A percentile compares a stretch with the other conserved stretches of the same genome.
Conservation (phyloP, 92 coral and sea anemone genomes). For the Porites rus region DNA sequence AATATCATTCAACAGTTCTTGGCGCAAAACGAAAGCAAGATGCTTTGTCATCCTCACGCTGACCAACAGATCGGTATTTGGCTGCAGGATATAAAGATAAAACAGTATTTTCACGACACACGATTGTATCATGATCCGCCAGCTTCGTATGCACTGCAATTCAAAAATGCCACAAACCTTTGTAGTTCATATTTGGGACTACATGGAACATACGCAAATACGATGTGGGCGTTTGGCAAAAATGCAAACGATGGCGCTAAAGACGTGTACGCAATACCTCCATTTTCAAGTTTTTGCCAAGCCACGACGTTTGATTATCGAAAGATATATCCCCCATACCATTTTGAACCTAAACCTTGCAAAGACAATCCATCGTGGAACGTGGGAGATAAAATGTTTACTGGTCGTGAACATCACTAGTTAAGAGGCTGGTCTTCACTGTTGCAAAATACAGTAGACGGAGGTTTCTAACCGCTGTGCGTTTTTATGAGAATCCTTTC, state of each 20-base stretch:
- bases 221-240: conserved; percentile 27
- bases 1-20: conserved; percentile 48
- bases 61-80: conserved; percentile 49
- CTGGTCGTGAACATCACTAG: conserved; percentile 9
- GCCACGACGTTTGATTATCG: conserved; percentile 30
- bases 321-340: background rate
- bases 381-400: background rate
- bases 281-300: background rate
- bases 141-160: conserved; percentile 18
- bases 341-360: conserved; percentile 57
- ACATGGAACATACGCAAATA: conserved; percentile 43
- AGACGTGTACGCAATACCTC: background rate
- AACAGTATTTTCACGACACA: conserved; percentile 37
- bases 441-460: no score
- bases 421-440: no score
- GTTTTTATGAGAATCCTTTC: no score
- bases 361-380: conserved; percentile 30
- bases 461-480: no score
- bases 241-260: conserved; percentile 43
- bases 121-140: conserved; percentile 55
- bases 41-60: conserved; percentile 64
- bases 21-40: background rate
- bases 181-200: conserved; percentile 47
- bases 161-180: conserved; percentile 9
- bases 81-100: conserved; percentile 49